A percentile compares a stretch with the other conserved stretches of the same genome.
phyloP scores from a whole-genome alignment of 2,113 vertebrate genomes.

The Notothenia coriiceps region DNA sequence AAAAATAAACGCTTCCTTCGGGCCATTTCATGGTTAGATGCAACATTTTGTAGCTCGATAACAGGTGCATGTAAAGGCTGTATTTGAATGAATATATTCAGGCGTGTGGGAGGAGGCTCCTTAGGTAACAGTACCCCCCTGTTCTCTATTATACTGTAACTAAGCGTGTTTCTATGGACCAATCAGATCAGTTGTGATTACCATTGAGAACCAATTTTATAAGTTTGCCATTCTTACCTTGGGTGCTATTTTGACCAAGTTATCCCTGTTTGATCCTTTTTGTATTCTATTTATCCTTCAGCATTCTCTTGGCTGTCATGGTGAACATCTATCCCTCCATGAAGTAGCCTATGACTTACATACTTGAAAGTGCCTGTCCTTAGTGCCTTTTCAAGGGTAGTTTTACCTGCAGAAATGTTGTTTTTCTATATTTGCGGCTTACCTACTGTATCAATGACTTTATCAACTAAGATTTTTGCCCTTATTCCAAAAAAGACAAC shows the following conservation, averaged over 20 bases:
- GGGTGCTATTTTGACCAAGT: not conserved
- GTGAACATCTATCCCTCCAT: not conserved
- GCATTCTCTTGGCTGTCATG: too few relatives aligned
- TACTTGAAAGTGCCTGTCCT: not conserved
- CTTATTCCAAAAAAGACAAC: too few relatives aligned
- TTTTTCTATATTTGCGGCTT: not conserved
- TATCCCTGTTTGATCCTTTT: not conserved
- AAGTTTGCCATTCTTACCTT: not conserved
- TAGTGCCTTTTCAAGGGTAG: not conserved
- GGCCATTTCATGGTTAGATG: not conserved
- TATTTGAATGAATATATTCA: constrained; percentile 9
- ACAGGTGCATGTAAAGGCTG: not conserved
- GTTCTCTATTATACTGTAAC: constrained; percentile 9
- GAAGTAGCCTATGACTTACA: not conserved
- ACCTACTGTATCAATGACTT: too few relatives aligned
- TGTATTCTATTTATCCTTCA: too few relatives aligned
- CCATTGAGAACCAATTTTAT: not conserved
- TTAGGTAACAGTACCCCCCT: not conserved
- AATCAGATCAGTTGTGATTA: not conserved
- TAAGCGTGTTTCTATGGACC: constrained; percentile 10
- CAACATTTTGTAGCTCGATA: not conserved
- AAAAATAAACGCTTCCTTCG: not conserved
- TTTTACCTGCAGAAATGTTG: not conserved
- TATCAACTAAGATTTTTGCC: too few relatives aligned
- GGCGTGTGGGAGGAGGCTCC: constrained; percentile 35